Percentiles rank a stretch among this genome's conserved stretches.
Evolutionary conservation across 1,140 invertebrate species (phyloP).

Genomic region (Camponotus floridanus): DNA sequence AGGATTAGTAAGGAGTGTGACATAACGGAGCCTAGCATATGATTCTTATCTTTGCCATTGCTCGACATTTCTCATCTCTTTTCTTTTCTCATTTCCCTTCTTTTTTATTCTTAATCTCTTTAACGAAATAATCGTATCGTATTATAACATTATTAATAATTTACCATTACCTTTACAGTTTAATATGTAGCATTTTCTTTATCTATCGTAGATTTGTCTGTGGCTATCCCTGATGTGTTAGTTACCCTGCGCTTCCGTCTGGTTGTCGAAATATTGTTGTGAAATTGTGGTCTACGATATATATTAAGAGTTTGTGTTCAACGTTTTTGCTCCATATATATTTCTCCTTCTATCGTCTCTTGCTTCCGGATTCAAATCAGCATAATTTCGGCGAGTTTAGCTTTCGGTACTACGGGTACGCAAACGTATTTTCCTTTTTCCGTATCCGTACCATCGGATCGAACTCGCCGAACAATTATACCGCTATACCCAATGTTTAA

Average conservation of each 20-base stretch:
- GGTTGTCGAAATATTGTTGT: conserved; percentile 86
- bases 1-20: conserved; percentile 71
- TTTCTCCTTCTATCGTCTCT: not conserved
- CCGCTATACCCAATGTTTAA: not conserved
- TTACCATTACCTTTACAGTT: conserved; percentile 83
- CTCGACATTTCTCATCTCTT: conserved; percentile 35
- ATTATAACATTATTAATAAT: conserved; percentile 79
- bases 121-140: conserved; percentile 83
- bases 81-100: conserved; percentile 32
- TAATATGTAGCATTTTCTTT: conserved; percentile 85
- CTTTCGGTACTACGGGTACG: not conserved
- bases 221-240: conserved; percentile 87
- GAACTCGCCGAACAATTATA: conserved; percentile 33
- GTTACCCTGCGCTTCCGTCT: conserved; percentile 87
- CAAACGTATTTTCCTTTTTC: not conserved
- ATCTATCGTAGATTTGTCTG: conserved; percentile 87
- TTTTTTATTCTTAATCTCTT: conserved; percentile 72
- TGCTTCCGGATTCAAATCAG: not conserved
- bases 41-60: conserved; percentile 57
- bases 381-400: conserved; percentile 19
- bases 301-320: conserved; percentile 73
- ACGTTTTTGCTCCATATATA: conserved; percentile 63
- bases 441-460: conserved; percentile 15
- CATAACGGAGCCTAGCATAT: conserved; percentile 73
- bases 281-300: conserved; percentile 82